Evolutionary conservation across 2,797 vertebrate genomes (phyloP), one percentile per base, ranked within the genome.

Genomic region (Macrochelys suwanniensis): DNA sequence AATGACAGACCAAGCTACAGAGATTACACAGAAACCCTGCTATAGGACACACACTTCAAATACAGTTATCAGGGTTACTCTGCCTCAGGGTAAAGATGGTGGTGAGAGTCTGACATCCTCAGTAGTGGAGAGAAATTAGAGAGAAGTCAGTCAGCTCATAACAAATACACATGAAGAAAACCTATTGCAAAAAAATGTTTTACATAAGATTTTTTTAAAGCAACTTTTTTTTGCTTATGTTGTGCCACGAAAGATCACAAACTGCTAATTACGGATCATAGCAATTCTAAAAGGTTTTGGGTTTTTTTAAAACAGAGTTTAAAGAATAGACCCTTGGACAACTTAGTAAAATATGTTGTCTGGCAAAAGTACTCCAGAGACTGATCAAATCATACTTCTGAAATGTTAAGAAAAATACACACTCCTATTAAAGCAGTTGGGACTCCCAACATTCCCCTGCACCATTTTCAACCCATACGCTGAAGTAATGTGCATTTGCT

Each of bases 331-430:
- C 50, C 85, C 89, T 33, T 87, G 1, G 53, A 37, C 10, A 28
- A 87, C 33, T 11, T 84, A 7, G 25, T 76, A 84, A 51, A 83
- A 93, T 57, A 88, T 15, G 94, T 79, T 57, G 77, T 92, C 42
- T 77, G 26, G 61, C 7, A 16, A 42, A 42, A 42, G 3, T 37
- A 76, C 81, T 28, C 81, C 37, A 88, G 81, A 93, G 97, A 89
- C 25, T 82, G 13, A 92, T 65, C 47, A 56, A 50, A 59, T 76
- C 11, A 76, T 9, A 84, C 2, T 11, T 82, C 79, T 87, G 77
- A 65, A 83, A 5, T 49, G 80, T 49, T 7, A 91, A 90, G 57
- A 85, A 94, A 88, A 96, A 93, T 42, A 2, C 11, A 79, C 42
- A 4, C 26, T 80, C n/a, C 88, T 28, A 84, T 76, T 11, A 84